Base-by-base conservation (phyloP, 2,888 invertebrate species). In the Lucinisca nassula region DNA sequence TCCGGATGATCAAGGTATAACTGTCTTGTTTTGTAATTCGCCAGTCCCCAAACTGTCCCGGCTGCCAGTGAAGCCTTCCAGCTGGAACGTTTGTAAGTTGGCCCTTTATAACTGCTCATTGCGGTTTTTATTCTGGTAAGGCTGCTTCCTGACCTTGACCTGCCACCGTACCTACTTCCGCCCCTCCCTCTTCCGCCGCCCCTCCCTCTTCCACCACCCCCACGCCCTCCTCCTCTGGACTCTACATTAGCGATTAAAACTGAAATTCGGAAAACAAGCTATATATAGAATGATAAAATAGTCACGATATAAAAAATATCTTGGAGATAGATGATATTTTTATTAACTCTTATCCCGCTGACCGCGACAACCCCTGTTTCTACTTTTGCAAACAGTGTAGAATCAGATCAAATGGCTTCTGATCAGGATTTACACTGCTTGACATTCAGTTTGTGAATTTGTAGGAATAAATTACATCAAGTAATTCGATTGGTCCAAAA, bases 1-100 rank as follows among this genome's bases (percentile, higher is more conserved):
- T 88, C 61, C n/a, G 88, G 88, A 67, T 88, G 73, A 27, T 80
- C 72, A n/a, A 67, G 49, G 30, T 88, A 88, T 27, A 76, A 58
- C 6, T 77, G 24, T n/a, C 88, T 58, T 3, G 49, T 75, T 35
- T 82, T 82, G 55, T 88, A 88, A 32, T 77, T 76, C 30, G 70
- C 75, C 21, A 85, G 35, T 30, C 88, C 88, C 49, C 70, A 88
- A 35, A 88, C 85, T 0, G 67, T 45, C 24, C 88, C 88, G 6
- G 45, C 77, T 0, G 84, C 80, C 14, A 79, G 40, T 10, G 79
- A 85, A 0, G 85, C 80, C 75, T 80, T 82, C 84, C 84, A 84
- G 24, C 74, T 77, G 17, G 82, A 81, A 10, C 72, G 75, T 21
- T 24, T 51, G 35, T 82, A 88, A 1, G 70, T 49, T 8, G 85